These are phyloP conservation scores for Aratinga solstitialis DNA, from an alignment of 2,797 vertebrate species.

Conservation along the genomic window DNA sequence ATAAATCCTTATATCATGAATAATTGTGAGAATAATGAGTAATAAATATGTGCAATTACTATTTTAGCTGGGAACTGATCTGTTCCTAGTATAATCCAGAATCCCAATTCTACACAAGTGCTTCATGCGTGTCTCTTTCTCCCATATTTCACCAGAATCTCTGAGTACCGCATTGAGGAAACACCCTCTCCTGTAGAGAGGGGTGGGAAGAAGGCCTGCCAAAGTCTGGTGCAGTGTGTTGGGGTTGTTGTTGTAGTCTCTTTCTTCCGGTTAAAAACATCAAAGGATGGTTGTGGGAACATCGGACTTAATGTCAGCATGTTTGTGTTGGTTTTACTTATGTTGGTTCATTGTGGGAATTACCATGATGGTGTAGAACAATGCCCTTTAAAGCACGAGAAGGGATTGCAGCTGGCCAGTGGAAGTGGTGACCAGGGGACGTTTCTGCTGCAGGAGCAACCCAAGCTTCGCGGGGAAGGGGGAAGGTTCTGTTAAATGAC, in stretches of 20 bases:
- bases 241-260: neutral
- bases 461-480: neutral
- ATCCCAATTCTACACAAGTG: neutral
- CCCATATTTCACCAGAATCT: neutral
- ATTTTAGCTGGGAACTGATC: neutral
- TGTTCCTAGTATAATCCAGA: neutral
- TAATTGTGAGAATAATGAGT: neutral
- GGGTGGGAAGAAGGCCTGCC: fast-evolving
- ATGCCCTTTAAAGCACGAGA: neutral
- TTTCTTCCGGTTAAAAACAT: neutral
- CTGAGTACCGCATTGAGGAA: neutral
- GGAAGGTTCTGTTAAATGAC: fast-evolving
- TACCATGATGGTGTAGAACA: fast-evolving
- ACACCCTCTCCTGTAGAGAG: fast-evolving
- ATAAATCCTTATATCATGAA: neutral
- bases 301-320: neutral
- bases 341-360: neutral
- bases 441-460: neutral
- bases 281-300: too few relatives aligned
- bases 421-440: neutral
- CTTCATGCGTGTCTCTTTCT: fast-evolving
- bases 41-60: neutral
- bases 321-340: neutral
- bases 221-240: fast-evolving
- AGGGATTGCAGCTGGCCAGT: neutral